Conservation (phyloP, 2,797 vertebrate genomes). For the Lerista edwardsae region DNA sequence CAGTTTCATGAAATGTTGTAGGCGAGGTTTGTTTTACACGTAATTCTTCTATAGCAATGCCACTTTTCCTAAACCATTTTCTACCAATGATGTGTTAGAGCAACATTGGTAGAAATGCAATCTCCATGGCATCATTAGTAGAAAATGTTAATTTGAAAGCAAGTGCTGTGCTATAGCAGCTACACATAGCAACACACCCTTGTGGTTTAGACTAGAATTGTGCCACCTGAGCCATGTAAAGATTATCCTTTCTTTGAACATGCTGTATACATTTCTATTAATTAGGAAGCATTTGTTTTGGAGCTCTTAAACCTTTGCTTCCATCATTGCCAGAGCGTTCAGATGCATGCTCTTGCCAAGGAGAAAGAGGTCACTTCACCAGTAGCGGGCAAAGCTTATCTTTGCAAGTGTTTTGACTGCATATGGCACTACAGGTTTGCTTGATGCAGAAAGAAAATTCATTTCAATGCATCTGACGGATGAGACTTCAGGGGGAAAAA, state of each 20-base stretch:
- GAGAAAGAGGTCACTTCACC: constrained; percentile 4
- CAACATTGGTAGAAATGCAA: too few species aligned
- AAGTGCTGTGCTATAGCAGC: neutral
- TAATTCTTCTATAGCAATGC: neutral
- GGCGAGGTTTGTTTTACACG: neutral
- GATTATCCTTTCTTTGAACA: neutral
- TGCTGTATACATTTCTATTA: too few species aligned
- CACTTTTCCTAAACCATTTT: too few species aligned
- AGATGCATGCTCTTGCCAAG: neutral
- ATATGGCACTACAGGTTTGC: neutral
- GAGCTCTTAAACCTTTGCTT: neutral
- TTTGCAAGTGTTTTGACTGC: constrained; percentile 5
- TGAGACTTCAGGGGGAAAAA: neutral
- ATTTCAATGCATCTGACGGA: constrained; percentile 9
- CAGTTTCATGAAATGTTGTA: neutral
- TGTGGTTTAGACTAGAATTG: neutral
- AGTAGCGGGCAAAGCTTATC: neutral
- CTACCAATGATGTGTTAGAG: too few species aligned
- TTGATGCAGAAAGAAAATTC: constrained; percentile 9
- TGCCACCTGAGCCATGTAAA: neutral
- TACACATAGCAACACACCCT: neutral
- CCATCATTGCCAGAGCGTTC: neutral
- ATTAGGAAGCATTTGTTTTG: too few species aligned
- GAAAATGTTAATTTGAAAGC: too few species aligned
- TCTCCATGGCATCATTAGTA: too few species aligned